These are phyloP conservation scores for Vidua macroura DNA, from an alignment of 2,113 vertebrate genomes.

Conservation along the genomic window DNA sequence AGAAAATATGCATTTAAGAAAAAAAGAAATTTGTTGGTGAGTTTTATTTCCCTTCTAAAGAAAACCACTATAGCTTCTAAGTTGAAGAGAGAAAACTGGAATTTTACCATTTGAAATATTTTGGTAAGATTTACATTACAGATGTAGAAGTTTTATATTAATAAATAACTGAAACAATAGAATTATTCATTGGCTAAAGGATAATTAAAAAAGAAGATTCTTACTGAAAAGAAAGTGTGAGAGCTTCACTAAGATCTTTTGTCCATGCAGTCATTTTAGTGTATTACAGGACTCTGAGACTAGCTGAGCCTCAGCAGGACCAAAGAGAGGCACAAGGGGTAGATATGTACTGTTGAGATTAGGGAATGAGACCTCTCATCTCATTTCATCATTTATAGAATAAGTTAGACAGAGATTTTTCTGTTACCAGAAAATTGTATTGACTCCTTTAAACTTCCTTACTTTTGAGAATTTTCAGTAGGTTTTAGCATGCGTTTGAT, in stretches of 20 bases:
- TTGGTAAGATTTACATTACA: constrained; percentile 38
- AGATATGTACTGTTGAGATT: background rate
- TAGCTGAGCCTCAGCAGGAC: background rate
- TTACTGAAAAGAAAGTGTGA: background rate
- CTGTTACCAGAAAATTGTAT: background rate
- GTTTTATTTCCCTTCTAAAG: constrained; percentile 35
- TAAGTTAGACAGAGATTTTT: background rate
- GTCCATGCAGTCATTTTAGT: background rate
- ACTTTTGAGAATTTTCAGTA: background rate
- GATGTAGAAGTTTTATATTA: background rate
- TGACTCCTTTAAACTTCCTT: background rate
- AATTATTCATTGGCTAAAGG: constrained; percentile 9
- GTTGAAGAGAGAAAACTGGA: constrained; percentile 40
- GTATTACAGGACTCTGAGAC: background rate
- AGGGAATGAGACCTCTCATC: background rate
- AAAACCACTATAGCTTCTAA: constrained; percentile 35
- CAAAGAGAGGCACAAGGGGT: background rate
- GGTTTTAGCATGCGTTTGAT: background rate
- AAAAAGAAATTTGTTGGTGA: constrained; percentile 36
- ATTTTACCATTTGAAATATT: constrained; percentile 16
- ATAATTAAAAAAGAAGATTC: background rate
- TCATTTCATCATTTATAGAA: background rate
- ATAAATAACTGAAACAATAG: background rate
- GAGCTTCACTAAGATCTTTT: background rate
- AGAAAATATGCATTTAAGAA: constrained; percentile 41